Evolutionary conservation across 2,797 vertebrate genomes (phyloP).

Genomic region (Hyperoplus immaculatus): DNA sequence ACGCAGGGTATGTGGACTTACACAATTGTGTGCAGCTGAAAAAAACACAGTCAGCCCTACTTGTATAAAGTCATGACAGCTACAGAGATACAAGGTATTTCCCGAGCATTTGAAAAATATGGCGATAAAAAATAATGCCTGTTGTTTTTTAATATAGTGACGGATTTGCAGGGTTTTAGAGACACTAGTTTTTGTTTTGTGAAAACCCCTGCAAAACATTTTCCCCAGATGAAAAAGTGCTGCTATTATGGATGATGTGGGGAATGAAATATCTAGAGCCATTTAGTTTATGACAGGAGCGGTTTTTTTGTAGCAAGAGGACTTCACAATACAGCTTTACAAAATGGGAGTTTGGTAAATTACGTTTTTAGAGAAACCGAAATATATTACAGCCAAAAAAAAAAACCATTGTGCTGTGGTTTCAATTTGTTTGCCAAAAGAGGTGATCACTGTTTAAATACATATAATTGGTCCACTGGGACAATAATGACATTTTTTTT

Average conservation of each 20-base stretch:
- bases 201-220: conserved; percentile 7
- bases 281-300: conserved; percentile 15
- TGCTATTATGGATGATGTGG: neutral
- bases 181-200: conserved; percentile 3
- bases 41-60: conserved; percentile 22
- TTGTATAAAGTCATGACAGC: conserved; percentile 5
- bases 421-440: neutral
- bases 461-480: neutral
- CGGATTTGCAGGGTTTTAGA: conserved; percentile 26
- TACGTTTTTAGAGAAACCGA: neutral
- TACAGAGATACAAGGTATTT: neutral
- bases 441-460: conserved; percentile 11
- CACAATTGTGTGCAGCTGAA: conserved; percentile 9
- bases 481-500: neutral
- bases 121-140: neutral
- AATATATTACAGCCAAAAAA: neutral
- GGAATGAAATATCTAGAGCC: conserved; percentile 13
- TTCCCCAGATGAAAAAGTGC: conserved; percentile 9
- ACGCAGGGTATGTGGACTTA: neutral
- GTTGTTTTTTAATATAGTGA: conserved; percentile 14
- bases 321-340: neutral
- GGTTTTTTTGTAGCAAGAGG: neutral
- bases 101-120: conserved; percentile 9
- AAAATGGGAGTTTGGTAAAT: conserved; percentile 9
- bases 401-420: neutral